Evolutionary conservation across 2,113 vertebrate genomes (phyloP).

Genomic region (Salminus brasiliensis): DNA sequence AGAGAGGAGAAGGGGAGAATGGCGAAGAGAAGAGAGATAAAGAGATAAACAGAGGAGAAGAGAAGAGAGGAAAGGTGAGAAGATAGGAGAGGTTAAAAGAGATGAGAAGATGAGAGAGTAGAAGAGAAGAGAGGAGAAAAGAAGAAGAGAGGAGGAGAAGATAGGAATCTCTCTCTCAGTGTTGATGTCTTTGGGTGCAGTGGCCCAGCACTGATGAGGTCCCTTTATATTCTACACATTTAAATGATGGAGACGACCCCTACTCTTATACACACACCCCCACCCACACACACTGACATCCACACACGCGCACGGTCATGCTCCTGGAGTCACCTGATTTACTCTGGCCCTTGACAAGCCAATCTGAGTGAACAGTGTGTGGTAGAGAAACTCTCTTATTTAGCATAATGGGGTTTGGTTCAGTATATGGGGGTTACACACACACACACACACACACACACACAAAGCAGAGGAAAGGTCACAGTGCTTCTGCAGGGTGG

Average conservation of each 20-base stretch:
- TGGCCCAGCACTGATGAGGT: conserved; percentile 78
- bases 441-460: neutral
- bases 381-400: conserved; percentile 45
- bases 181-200: conserved; percentile 61
- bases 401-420: conserved; percentile 51
- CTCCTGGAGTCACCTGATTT: conserved; percentile 52
- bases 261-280: neutral
- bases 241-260: conserved; percentile 71
- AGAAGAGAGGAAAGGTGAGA: neutral
- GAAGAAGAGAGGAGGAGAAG: no score
- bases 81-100: no score
- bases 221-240: conserved; percentile 80
- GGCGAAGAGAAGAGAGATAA: neutral
- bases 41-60: neutral
- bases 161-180: no score
- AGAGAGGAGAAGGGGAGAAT: neutral
- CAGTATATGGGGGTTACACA: neutral
- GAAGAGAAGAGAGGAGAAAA: neutral
- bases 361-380: conserved; percentile 52
- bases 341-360: conserved; percentile 54
- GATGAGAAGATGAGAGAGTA: neutral
- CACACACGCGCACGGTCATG: conserved; percentile 33
- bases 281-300: conserved; percentile 1
- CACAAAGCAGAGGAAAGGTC: neutral
- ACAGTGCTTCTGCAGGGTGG: neutral